phyloP scores from a whole-genome alignment of 2,888 invertebrate species.

The Neuroscelio doddi region DNA sequence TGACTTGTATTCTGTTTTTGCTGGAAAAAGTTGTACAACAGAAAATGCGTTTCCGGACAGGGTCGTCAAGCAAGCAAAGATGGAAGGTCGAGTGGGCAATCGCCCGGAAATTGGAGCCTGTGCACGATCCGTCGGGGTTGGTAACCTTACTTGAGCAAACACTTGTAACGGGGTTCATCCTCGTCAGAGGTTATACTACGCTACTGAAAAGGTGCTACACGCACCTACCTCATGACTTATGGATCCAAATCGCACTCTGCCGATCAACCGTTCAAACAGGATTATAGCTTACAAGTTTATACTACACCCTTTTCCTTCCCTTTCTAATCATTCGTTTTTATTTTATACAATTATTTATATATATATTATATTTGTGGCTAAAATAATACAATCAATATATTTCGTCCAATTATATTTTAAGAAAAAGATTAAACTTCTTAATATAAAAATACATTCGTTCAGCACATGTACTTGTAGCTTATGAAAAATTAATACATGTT shows the following conservation, averaged over 20 bases:
- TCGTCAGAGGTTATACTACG: conserved; percentile 48
- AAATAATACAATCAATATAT: too few relatives aligned
- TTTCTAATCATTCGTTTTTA: neutral
- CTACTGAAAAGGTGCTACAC: conserved; percentile 43
- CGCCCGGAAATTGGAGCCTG: conserved; percentile 46
- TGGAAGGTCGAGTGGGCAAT: conserved; percentile 48
- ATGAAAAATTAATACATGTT: too few relatives aligned
- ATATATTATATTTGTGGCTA: too few relatives aligned
- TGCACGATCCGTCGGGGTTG: conserved; percentile 46
- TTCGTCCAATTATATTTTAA: too few relatives aligned
- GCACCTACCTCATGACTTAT: conserved; percentile 61
- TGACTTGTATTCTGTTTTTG: conserved; percentile 13
- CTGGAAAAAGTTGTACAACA: conserved; percentile 24
- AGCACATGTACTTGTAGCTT: too few relatives aligned
- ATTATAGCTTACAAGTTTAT: conserved; percentile 20
- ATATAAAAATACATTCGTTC: too few relatives aligned
- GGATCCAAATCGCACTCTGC: conserved; percentile 56
- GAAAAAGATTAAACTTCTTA: too few relatives aligned
- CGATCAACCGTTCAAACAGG: conserved; percentile 52
- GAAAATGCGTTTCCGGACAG: conserved; percentile 36
- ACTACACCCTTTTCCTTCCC: neutral
- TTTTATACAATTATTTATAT: too few relatives aligned
- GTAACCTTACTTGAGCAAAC: conserved; percentile 55
- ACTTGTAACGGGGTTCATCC: conserved; percentile 49
- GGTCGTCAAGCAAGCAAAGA: conserved; percentile 34